Percentiles rank a stretch among this genome's conserved stretches.
Evolutionary conservation across 2,113 vertebrate genomes (phyloP).

Genomic region (Camelus bactrianus): DNA sequence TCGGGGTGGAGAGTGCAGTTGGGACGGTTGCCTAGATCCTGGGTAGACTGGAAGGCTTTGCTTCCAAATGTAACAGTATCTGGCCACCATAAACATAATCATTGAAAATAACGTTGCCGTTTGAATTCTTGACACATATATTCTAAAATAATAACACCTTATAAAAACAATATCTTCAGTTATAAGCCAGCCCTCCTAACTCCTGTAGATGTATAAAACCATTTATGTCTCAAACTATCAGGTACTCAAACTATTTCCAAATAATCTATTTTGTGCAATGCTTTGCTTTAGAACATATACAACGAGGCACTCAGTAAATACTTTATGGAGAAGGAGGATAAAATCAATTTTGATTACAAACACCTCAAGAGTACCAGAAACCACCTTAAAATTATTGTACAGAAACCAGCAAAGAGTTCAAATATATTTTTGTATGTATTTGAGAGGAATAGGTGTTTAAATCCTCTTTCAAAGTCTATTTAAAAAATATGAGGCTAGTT

Average conservation of each 20-base stretch:
- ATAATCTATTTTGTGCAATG: neutral
- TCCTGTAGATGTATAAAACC: neutral
- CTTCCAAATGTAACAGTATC: neutral
- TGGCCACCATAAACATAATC: neutral
- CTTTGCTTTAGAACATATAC: neutral
- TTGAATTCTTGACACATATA: constrained; percentile 33
- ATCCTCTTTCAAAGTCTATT: neutral
- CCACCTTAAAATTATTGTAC: constrained; percentile 24
- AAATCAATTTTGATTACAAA: constrained; percentile 47
- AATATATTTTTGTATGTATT: constrained; percentile 22
- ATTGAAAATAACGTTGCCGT: neutral
- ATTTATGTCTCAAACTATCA: neutral
- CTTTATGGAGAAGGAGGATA: neutral
- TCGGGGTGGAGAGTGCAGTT: neutral
- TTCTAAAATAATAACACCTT: constrained; percentile 50
- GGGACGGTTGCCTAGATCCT: neutral
- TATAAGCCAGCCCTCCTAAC: neutral
- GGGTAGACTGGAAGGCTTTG: neutral
- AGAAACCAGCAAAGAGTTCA: neutral
- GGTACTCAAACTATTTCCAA: constrained; percentile 12
- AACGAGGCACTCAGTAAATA: neutral
- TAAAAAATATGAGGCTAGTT: neutral
- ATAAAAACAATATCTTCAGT: constrained; percentile 48
- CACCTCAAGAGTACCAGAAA: constrained; percentile 4
- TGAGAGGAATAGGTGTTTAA: neutral